Conservation (phyloP, 2,797 vertebrate species). For the Clamator glandarius region DNA sequence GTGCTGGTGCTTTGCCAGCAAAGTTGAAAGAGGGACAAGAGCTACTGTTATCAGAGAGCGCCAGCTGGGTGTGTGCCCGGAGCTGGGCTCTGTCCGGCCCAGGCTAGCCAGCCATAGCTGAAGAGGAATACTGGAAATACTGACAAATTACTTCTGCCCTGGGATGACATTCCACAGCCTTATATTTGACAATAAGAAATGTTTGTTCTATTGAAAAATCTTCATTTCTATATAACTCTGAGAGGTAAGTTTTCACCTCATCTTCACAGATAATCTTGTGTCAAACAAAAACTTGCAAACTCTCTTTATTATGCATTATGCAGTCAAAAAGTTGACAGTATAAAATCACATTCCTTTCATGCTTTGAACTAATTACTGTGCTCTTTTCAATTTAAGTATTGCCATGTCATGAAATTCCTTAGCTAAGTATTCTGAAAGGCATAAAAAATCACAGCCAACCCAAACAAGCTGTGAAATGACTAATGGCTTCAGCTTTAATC, state of each 20-base stretch:
- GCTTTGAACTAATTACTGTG: constrained; percentile 47
- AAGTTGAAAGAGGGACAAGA: background rate
- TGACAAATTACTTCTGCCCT: background rate
- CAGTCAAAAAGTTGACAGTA: constrained; percentile 21
- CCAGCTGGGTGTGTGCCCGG: constrained; percentile 5
- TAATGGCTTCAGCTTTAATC: constrained; percentile 4
- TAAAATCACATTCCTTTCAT: constrained; percentile 37
- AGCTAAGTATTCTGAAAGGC: constrained; percentile 10
- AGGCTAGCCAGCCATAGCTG: background rate
- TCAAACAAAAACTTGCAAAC: background rate
- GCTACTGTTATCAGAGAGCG: background rate
- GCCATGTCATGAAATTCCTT: constrained; percentile 42
- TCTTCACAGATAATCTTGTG: background rate
- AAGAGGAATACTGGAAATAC: background rate
- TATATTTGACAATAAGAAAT: background rate
- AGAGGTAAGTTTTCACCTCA: background rate
- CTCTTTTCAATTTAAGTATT: constrained; percentile 42
- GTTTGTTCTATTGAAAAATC: background rate
- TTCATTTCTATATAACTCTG: background rate
- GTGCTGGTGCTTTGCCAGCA: background rate
- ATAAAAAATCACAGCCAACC: background rate
- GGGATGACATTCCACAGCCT: background rate
- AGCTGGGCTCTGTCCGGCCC: background rate
- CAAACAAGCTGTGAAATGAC: constrained; percentile 35
- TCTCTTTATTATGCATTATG: constrained; percentile 12